Evolutionary conservation across 2,888 invertebrate genomes (phyloP).

Genomic region (Zhuqinia jingwanae): DNA sequence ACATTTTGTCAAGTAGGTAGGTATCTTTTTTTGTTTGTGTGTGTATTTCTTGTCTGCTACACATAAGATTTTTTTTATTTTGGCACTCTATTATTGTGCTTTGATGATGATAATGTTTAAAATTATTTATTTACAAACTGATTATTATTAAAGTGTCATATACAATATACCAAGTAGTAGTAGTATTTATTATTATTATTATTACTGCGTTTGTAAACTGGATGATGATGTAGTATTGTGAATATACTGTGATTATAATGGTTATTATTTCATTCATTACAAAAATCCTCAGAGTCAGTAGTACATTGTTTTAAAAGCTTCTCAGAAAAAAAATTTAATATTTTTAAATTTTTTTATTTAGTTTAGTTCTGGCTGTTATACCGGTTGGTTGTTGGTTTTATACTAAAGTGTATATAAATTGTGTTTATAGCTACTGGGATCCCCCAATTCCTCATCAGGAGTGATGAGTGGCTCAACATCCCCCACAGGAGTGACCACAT

Average conservation of each 20-base stretch:
- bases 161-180: no score
- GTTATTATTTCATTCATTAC: no score
- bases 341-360: not conserved
- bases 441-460: constrained; percentile 78
- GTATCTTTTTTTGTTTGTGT: no score
- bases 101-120: not conserved
- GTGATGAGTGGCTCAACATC: constrained; percentile 79
- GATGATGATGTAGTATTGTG: not conserved
- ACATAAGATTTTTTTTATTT: not conserved
- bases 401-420: constrained; percentile 44
- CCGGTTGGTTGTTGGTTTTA: constrained; percentile 4
- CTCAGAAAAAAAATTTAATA: no score
- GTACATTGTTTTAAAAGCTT: no score
- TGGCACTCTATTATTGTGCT: not conserved
- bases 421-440: constrained; percentile 76
- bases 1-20: not conserved
- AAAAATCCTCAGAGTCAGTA: no score
- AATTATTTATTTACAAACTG: no score
- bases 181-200: no score
- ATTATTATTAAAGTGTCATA: no score
- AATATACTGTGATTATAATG: no score
- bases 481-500: constrained; percentile 79
- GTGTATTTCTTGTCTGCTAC: not conserved
- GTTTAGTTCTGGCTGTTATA: constrained; percentile 19
- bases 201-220: no score